phyloP scores from a whole-genome alignment of 2,797 vertebrate species.

The Streptopelia turtur region DNA sequence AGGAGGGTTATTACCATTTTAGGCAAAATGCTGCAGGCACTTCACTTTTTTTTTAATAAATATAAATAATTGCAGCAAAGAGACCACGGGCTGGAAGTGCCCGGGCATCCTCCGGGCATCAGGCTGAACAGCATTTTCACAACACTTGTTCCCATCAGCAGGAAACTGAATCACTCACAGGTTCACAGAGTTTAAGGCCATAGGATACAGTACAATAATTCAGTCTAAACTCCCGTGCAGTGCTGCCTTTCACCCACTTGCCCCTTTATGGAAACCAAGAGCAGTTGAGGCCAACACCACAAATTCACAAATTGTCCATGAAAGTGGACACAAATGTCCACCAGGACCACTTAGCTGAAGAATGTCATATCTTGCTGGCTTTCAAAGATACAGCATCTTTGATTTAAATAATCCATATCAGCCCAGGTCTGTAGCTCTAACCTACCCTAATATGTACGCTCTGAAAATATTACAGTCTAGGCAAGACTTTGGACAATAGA shows the following conservation, averaged over 20 bases:
- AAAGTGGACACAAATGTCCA: too few species aligned
- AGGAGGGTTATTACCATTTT: slow-evolving; percentile 82
- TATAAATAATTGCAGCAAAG: slow-evolving; percentile 39
- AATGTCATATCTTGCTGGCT: background rate
- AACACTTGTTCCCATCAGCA: background rate
- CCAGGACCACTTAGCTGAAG: background rate
- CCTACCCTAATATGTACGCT: background rate
- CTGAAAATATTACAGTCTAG: background rate
- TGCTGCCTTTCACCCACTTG: background rate
- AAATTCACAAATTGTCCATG: too few species aligned
- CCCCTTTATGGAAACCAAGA: background rate
- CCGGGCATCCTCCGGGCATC: background rate
- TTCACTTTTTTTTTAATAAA: slow-evolving; percentile 13
- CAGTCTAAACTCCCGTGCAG: background rate
- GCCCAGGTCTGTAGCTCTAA: background rate
- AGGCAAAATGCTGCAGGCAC: slow-evolving; percentile 76
- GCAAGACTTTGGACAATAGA: background rate
- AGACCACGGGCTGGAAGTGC: background rate
- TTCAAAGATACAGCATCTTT: background rate
- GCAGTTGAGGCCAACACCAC: accelerated
- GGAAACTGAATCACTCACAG: background rate
- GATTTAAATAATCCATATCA: background rate
- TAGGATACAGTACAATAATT: background rate
- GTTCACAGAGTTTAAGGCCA: background rate
- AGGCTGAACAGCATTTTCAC: background rate